Evolutionary conservation across 2,113 vertebrate genomes (phyloP), one percentile per base, ranked within the genome.

Genomic region (Sprattus sprattus): DNA sequence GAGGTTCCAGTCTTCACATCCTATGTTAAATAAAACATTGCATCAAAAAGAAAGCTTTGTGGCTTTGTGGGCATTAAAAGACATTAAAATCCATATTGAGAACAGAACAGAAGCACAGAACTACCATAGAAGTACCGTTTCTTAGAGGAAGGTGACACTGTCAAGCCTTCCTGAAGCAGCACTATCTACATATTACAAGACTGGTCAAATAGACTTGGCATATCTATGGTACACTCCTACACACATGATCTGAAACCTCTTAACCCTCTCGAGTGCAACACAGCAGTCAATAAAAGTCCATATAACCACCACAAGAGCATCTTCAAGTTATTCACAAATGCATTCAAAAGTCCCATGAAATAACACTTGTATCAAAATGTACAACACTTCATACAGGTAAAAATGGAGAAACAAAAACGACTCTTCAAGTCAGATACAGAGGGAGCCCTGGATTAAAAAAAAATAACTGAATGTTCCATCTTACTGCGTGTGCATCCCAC

Each of bases 311-410:
- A 78, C 71, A 78, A 39, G 44, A 78, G 28, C 71, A 78, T 78
- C 71, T 78, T 78, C 71, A 78, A 78, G 71, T 78, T 78, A 44
- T n/a, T 11, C 57, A 64, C 8, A 10, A 78, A 78, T 78, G 71
- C 71, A 78, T 78, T 16, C 39, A 78, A 78, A 78, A 20, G 28
- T 78, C 28, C 16, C 71, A 78, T 32, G 71, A 78, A 78, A 39
- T 78, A 39, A 78, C 71, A 78, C 71, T 78, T 10, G 71, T 78
- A 78, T 78, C 71, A 78, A 78, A 78, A 78, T 78, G 9, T 78
- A 78, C 71, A 78, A 39, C 10, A 78, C 71, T 32, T 78, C 71
- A 78, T 39, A 78, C 71, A 39, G 22, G 64, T 78, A 78, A 78
- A 78, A 78, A 78, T 39, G 3, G 44, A 78, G 1, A 32, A 71